Evolutionary conservation across 1,140 invertebrate species (phyloP), one percentile per base, ranked within the genome.

Genomic region (Drosophila ananassae): DNA sequence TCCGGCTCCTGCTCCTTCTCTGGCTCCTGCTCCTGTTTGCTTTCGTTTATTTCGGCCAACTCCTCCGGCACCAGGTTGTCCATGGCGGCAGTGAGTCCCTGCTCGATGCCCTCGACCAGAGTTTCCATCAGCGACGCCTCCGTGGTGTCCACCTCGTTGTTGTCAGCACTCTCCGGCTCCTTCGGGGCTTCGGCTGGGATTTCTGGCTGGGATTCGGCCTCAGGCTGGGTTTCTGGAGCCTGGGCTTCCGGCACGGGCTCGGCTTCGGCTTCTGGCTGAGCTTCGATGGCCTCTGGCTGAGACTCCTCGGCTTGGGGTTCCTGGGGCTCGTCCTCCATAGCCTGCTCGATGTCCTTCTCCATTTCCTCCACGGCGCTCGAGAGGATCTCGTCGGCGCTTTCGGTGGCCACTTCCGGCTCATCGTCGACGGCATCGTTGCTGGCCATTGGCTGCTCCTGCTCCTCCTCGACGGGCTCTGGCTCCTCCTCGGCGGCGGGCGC

Each of bases 21-120:
- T 22, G 25, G 24, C 39, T 54, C 28, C 25, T 53, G 12, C 17
- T 46, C 44, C 22, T 48, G 46, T 21, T 66, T 46, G n/a, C 24
- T 30, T 7, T 77, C 68, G 12, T 9, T 61, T 34, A 52, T 53
- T 9, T 69, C 64, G 13, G 51, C 67, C 32, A 63, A 6, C 47
- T 75, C 79, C 10, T 80, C 64, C 13, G 82, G 82, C 61, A 72
- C 25, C 13, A 87, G 44, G n/a, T 82, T 64, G 24, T 69, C 74
- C 59, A 75, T 78, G 34, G 75, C 82, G 0, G 74, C 82, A 8
- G 59, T 82, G 2, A 85, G 78, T 2, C 82, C 83, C 25, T 89
- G 64, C 17, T 87, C 82, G 3, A 89, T 69, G 63, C 67, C 63
- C 12, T 69, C 63, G 2, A 51, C 71, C 25, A 87, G 63, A n/a